phyloP scores from a whole-genome alignment of 2,888 invertebrate species.

The Hydrotaea cyrtoneurina region DNA sequence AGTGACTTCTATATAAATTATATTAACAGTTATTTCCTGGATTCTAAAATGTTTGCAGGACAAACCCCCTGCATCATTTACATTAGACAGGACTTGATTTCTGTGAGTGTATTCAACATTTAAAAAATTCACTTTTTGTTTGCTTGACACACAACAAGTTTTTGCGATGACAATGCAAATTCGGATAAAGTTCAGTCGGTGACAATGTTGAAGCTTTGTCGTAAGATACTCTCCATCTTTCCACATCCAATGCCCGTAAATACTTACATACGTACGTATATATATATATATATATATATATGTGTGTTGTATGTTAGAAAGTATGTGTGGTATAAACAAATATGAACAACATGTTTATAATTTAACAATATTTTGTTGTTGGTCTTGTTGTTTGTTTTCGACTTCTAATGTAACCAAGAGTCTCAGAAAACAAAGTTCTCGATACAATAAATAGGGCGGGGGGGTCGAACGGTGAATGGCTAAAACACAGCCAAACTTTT shows the following conservation, averaged over 20 bases:
- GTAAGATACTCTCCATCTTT: not conserved
- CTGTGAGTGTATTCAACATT: no score
- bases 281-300: no score
- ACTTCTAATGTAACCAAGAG: conserved; percentile 22
- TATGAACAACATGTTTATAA: conserved; percentile 48
- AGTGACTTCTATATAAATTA: no score
- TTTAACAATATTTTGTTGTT: conserved; percentile 24
- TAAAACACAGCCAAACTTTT: conserved; percentile 16
- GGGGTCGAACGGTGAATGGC: conserved; percentile 1
- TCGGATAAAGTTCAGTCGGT: not conserved
- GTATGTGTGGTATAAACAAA: conserved; percentile 22
- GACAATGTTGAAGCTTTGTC: not conserved
- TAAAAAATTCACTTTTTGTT: no score
- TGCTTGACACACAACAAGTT: not conserved
- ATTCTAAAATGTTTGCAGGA: no score
- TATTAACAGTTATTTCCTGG: no score
- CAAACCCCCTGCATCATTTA: no score
- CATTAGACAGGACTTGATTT: no score
- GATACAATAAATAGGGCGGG: conserved; percentile 26
- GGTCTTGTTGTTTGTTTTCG: not conserved
- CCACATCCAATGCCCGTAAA: not conserved
- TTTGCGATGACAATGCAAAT: conserved; percentile 23
- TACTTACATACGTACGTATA: no score
- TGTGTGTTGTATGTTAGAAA: no score
- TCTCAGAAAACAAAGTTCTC: not conserved